Percentiles rank a stretch among this genome's conserved stretches.
These are phyloP conservation scores for Lingula anatina DNA, from an alignment of 2,888 invertebrate species.

Conservation along the genomic window DNA sequence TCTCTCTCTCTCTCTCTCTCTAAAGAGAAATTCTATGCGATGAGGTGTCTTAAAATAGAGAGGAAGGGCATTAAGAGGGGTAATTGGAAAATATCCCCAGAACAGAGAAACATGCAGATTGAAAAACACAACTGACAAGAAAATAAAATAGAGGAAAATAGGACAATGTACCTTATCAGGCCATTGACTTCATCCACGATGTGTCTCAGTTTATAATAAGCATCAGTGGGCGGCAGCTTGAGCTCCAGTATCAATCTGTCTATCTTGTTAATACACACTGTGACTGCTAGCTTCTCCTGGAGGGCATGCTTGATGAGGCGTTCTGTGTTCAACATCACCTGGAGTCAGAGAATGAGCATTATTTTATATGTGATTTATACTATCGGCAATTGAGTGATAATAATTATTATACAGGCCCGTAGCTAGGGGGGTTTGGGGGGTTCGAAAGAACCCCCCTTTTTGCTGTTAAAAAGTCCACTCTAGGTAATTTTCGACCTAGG, in stretches of 20 bases:
- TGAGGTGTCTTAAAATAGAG: no score
- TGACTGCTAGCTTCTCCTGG: conserved; percentile 80
- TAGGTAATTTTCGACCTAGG: no score
- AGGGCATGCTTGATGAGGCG: conserved; percentile 91
- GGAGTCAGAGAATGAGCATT: no score
- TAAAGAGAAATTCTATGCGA: no score
- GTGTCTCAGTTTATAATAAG: conserved; percentile 93
- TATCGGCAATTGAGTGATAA: no score
- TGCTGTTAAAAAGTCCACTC: no score
- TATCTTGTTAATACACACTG: conserved; percentile 94
- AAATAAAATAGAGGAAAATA: no score
- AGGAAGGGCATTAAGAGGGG: not conserved
- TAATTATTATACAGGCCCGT: no score
- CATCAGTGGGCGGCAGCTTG: conserved; percentile 95
- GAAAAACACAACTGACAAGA: not conserved
- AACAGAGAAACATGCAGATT: not conserved
- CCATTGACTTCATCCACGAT: conserved; percentile 96
- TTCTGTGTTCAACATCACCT: conserved; percentile 94
- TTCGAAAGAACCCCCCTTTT: no score
- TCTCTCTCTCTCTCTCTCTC: no score
- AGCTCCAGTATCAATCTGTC: conserved; percentile 90
- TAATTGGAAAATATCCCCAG: not conserved
- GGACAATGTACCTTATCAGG: conserved; percentile 67
- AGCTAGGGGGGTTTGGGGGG: no score
- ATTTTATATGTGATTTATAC: no score